Conservation (phyloP, 2,888 invertebrate species). For the Neelides folsomi region DNA sequence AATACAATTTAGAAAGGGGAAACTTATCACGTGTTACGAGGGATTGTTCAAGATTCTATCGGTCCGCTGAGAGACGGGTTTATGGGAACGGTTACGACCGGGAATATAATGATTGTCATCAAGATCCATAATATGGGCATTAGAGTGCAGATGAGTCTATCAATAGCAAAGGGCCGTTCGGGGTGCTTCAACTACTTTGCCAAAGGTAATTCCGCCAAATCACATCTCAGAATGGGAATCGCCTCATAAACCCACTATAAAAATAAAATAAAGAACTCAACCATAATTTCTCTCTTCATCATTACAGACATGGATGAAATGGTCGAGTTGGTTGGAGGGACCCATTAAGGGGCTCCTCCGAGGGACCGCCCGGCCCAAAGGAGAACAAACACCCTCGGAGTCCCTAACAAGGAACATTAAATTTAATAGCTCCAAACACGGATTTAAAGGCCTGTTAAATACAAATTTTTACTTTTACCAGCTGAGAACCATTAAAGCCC, state of each 20-base stretch:
- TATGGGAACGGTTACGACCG: conserved; percentile 24
- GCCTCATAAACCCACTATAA: conserved; percentile 32
- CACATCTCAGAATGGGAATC: conserved; percentile 32
- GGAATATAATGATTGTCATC: conserved; percentile 32
- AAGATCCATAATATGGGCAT: conserved; percentile 27
- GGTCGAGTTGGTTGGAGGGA: background rate
- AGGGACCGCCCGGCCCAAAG: too few species aligned
- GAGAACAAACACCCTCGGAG: too few species aligned
- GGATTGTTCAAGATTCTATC: conserved; percentile 18
- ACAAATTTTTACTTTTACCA: too few species aligned
- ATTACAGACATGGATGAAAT: conserved; percentile 1
- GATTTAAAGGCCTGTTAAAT: too few species aligned
- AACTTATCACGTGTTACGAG: conserved; percentile 29
- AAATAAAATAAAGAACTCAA: conserved; percentile 31
- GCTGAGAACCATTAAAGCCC: too few species aligned
- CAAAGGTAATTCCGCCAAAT: conserved; percentile 31
- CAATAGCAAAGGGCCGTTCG: conserved; percentile 27
- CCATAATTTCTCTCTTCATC: conserved; percentile 28
- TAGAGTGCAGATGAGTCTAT: conserved; percentile 31
- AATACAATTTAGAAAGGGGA: conserved; percentile 4
- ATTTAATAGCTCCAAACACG: too few species aligned
- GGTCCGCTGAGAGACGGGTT: conserved; percentile 18
- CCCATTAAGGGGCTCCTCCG: background rate
- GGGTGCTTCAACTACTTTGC: conserved; percentile 18
- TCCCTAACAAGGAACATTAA: too few species aligned